Percentiles rank a stretch among this genome's conserved stretches.
phyloP scores from a whole-genome alignment of 1,140 invertebrate genomes.

The Heliothis virescens region DNA sequence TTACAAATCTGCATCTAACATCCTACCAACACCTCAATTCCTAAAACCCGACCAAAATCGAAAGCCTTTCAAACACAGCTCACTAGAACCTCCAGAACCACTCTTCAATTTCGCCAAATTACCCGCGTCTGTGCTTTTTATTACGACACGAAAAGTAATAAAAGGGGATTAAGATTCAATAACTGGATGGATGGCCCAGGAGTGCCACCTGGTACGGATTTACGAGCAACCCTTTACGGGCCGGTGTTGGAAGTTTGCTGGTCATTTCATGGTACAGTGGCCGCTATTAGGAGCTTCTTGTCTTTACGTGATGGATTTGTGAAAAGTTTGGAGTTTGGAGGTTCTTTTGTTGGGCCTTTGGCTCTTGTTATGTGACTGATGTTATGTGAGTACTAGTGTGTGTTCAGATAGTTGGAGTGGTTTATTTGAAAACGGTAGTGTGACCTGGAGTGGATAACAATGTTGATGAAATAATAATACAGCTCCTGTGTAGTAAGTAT shows the following conservation, averaged over 20 bases:
- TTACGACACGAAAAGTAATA: constrained; percentile 72
- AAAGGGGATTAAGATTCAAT: constrained; percentile 82
- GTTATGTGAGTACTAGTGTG: too few relatives aligned
- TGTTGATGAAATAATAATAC: too few relatives aligned
- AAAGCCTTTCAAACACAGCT: neutral
- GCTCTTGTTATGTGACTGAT: too few relatives aligned
- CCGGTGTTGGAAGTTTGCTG: constrained; percentile 57
- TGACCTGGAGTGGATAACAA: too few relatives aligned
- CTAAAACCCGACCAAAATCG: constrained; percentile 53
- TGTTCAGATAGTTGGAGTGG: too few relatives aligned
- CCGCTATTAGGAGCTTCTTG: constrained; percentile 55
- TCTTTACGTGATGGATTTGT: constrained; percentile 7
- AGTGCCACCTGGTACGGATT: constrained; percentile 76
- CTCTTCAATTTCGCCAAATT: constrained; percentile 64
- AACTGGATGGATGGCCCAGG: constrained; percentile 74
- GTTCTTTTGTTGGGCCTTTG: neutral
- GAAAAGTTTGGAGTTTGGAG: neutral
- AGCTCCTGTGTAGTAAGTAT: too few relatives aligned
- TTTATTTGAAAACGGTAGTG: too few relatives aligned
- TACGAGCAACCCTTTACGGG: constrained; percentile 72
- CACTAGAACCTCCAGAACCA: neutral
- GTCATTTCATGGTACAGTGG: constrained; percentile 67
- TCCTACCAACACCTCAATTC: constrained; percentile 54
- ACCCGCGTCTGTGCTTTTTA: constrained; percentile 68
- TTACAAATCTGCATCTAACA: constrained; percentile 25